Percentiles rank a stretch among this genome's conserved stretches.
phyloP scores from a whole-genome alignment of 1,140 invertebrate species.

The Steinernema feltiae region DNA sequence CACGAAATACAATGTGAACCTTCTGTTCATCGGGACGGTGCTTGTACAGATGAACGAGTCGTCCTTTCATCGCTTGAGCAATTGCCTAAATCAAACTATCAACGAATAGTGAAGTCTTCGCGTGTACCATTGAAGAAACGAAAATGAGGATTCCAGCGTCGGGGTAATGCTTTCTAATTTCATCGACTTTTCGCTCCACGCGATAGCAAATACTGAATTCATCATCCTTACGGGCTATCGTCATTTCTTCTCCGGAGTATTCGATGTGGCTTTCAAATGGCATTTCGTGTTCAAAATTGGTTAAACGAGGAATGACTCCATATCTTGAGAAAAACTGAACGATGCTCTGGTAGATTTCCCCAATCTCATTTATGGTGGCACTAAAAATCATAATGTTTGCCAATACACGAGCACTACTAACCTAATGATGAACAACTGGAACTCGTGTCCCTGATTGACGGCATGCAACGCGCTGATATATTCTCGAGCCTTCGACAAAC shows the following conservation, averaged over 20 bases:
- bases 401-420: background rate
- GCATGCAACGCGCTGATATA: background rate
- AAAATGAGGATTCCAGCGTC: background rate
- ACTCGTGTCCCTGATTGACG: background rate
- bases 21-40: background rate
- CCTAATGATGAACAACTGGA: slow-evolving; percentile 1
- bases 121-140: background rate
- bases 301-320: background rate
- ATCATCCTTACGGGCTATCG: background rate
- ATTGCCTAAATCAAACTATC: background rate
- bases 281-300: background rate
- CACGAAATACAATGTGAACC: background rate
- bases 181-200: background rate
- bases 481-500: background rate
- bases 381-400: background rate
- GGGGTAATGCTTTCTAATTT: background rate
- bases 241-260: background rate
- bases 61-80: background rate
- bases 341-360: background rate
- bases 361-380: background rate
- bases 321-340: background rate
- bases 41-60: background rate
- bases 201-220: background rate
- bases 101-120: too few species aligned
- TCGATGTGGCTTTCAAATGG: background rate